phyloP scores from a whole-genome alignment of 2,797 vertebrate genomes.

The Martes flavigula region DNA sequence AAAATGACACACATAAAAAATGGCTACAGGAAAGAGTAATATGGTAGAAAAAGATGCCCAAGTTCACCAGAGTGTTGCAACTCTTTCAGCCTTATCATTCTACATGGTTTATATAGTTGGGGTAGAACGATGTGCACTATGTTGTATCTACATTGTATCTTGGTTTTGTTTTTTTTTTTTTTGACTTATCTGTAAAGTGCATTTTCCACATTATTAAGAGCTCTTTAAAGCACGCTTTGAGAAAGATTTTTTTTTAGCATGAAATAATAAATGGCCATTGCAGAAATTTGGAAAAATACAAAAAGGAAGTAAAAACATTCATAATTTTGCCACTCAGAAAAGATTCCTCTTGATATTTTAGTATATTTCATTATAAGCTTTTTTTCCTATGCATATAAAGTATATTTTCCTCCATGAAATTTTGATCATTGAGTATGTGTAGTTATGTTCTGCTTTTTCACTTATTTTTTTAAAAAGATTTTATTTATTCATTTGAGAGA shows the following conservation, averaged over 20 bases:
- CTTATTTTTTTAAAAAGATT: background rate
- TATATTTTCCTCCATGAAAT: background rate
- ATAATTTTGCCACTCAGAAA: conserved; percentile 25
- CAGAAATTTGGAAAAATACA: background rate
- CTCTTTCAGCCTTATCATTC: background rate
- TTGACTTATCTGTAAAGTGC: background rate
- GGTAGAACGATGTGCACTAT: background rate
- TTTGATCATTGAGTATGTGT: background rate
- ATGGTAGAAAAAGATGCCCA: background rate
- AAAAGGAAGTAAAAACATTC: background rate
- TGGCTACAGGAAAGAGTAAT: background rate
- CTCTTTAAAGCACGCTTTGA: background rate
- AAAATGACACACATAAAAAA: background rate
- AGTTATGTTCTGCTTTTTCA: conserved; percentile 1
- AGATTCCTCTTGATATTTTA: conserved; percentile 21
- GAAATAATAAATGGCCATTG: background rate
- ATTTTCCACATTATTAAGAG: conserved; percentile 16
- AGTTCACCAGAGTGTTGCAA: background rate
- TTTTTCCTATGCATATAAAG: background rate
- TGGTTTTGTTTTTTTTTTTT: background rate
- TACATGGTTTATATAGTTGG: background rate
- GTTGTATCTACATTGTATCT: background rate
- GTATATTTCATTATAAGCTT: background rate
- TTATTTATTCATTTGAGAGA: too few relatives aligned
- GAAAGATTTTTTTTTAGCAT: background rate